These are phyloP conservation scores for Apoderus coryli DNA, from an alignment of 2,888 invertebrate species.

Conservation along the genomic window DNA sequence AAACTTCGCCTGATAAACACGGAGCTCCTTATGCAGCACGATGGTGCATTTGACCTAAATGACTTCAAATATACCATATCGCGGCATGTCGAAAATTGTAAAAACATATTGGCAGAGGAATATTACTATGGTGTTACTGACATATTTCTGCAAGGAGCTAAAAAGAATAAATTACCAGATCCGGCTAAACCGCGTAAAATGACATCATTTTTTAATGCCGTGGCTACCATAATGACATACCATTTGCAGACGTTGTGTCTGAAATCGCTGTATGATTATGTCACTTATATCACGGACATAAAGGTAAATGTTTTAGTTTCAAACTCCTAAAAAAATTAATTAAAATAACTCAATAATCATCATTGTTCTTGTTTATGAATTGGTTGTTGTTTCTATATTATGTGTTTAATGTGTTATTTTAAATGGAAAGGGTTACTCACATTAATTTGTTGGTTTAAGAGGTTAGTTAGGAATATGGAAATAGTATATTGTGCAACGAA, in stretches of 20 bases:
- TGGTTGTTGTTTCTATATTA: too few relatives aligned
- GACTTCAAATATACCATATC: conserved; percentile 43
- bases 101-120: conserved; percentile 45
- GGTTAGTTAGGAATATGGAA: too few relatives aligned
- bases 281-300: conserved; percentile 60
- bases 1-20: conserved; percentile 45
- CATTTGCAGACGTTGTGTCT: conserved; percentile 71
- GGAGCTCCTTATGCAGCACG: conserved; percentile 39
- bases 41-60: conserved; percentile 51
- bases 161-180: conserved; percentile 53
- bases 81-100: conserved; percentile 51
- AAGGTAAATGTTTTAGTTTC: conserved; percentile 39
- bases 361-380: too few relatives aligned
- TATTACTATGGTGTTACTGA: conserved; percentile 51
- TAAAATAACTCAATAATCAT: too few relatives aligned
- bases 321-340: too few relatives aligned
- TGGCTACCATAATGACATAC: conserved; percentile 76
- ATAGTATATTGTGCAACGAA: too few relatives aligned
- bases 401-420: too few relatives aligned
- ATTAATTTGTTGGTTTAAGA: too few relatives aligned
- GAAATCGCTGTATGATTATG: conserved; percentile 64
- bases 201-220: conserved; percentile 69
- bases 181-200: conserved; percentile 48
- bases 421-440: too few relatives aligned
- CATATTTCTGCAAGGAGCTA: conserved; percentile 50